Evolutionary conservation across 2,888 invertebrate species (phyloP), one percentile per base, ranked within the genome.

Genomic region (Pecten maximus): DNA sequence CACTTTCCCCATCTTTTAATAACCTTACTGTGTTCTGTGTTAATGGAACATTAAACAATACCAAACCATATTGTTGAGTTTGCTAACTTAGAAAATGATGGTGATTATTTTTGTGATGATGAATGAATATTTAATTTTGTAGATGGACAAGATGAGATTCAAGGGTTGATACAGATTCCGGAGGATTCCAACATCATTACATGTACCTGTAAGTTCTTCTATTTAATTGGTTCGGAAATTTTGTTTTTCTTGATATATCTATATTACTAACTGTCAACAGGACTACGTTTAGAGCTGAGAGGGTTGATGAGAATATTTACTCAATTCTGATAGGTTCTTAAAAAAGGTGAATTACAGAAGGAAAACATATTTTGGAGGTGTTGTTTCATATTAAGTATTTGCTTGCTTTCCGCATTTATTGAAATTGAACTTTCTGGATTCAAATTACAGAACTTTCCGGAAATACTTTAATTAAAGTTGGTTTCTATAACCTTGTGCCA

Each of bases 141-240:
- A 74, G 74, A 74, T 74, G 74, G 74, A 28, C 74, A 74, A 23
- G 74, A 74, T 28, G 74, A 74, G 74, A 74, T 74, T 35, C 35
- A 74, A 74, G 74, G 74, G 35, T 6, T 74, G 35, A 74, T 74
- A 74, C 35, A 74, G 28, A 28, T 74, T 0, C 74, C 74, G 28
- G 74, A 74, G 6, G 74, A 74, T 35, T 74, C 74, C 0, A 74
- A 28, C 74, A 74, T 74, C 74, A 74, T 74, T 15, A 74, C 74
- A 0, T 74, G 74, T 74, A 74, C n/a, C n/a, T 23, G 54, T 54
- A 15, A 23, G n/a, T 23, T 54, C 54, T 35, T 35, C 6, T 10
- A 74, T 74, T 28, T 4, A 44, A 8, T 44, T 4, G 44, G 44
- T 44, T 44, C 4, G 44, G 44, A 44, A 44, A 44, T 44, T 8